A percentile compares a stretch with the other conserved stretches of the same genome.
Evolutionary conservation across 2,888 invertebrate species (phyloP).

Genomic region (Sussaba pulchella): DNA sequence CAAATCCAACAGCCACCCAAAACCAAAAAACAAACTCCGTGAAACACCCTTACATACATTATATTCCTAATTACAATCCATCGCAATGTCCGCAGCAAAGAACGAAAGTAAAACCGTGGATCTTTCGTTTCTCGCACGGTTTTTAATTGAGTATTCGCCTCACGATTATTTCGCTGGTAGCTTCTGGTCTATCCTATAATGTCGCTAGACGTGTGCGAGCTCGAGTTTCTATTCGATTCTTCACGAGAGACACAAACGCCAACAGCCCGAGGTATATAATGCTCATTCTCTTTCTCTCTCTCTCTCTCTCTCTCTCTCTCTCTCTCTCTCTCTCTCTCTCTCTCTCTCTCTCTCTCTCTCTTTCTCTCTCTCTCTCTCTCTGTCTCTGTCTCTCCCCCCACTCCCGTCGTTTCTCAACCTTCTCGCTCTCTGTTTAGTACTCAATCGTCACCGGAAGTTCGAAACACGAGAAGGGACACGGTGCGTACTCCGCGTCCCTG

Average conservation of each 20-base stretch:
- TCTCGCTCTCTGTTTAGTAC: not conserved
- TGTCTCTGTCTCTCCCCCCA: no score
- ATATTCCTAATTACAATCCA: slow-evolving; percentile 64
- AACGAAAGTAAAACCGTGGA: slow-evolving; percentile 34
- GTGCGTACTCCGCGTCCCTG: not conserved
- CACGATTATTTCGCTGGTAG: slow-evolving; percentile 53
- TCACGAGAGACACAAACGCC: slow-evolving; percentile 27
- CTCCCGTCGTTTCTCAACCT: no score
- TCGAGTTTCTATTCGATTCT: slow-evolving; percentile 48
- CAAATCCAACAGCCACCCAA: no score
- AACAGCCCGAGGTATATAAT: slow-evolving; percentile 33
- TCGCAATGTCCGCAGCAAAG: slow-evolving; percentile 44
- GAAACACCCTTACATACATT: no score
- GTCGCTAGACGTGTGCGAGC: slow-evolving; percentile 32
- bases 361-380: not conserved
- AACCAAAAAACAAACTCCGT: no score
- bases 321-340: no score
- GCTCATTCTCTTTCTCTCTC: not conserved
- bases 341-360: no score
- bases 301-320: not conserved
- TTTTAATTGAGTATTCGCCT: slow-evolving; percentile 65
- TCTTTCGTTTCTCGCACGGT: slow-evolving; percentile 53
- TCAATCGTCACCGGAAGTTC: slow-evolving; percentile 34
- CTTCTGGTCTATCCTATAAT: slow-evolving; percentile 26
- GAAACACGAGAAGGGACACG: slow-evolving; percentile 1